Evolutionary conservation across 2,888 invertebrate species (phyloP).

Genomic region (Bellardia bayeri): DNA sequence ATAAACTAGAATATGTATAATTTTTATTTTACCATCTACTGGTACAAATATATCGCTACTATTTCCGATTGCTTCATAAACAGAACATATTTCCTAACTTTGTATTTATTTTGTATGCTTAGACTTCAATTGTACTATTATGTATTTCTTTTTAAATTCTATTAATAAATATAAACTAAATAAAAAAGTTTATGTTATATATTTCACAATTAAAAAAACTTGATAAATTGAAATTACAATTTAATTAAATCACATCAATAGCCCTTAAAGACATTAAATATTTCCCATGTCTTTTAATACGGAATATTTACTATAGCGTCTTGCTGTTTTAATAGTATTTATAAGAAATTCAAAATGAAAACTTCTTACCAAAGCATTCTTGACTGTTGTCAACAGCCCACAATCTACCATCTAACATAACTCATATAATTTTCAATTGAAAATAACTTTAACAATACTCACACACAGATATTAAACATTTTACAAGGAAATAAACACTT

Average conservation of each 20-base stretch:
- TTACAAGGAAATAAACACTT: slow-evolving; percentile 66
- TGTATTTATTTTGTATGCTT: too few relatives aligned
- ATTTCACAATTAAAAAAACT: neutral
- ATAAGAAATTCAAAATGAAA: slow-evolving; percentile 25
- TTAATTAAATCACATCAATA: slow-evolving; percentile 35
- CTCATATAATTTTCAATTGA: slow-evolving; percentile 31
- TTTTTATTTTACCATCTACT: too few relatives aligned
- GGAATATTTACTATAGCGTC: neutral
- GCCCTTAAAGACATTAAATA: neutral
- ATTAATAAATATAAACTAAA: neutral
- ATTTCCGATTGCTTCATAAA: too few relatives aligned
- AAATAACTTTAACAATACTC: slow-evolving; percentile 23
- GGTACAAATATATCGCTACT: too few relatives aligned
- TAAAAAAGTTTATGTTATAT: neutral
- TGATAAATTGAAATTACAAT: slow-evolving; percentile 45
- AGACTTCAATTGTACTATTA: too few relatives aligned
- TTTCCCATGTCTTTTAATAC: neutral
- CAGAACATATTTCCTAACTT: too few relatives aligned
- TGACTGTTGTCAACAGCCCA: slow-evolving; percentile 15
- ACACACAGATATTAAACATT: neutral
- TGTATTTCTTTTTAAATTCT: neutral
- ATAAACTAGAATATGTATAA: too few relatives aligned
- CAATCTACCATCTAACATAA: neutral
- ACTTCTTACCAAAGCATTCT: slow-evolving; percentile 17
- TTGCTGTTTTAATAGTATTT: slow-evolving; percentile 10